A percentile compares a stretch with the other conserved stretches of the same genome.
phyloP scores from a whole-genome alignment of 2,113 vertebrate genomes.

The Stomatorhinus ivindoensis region DNA sequence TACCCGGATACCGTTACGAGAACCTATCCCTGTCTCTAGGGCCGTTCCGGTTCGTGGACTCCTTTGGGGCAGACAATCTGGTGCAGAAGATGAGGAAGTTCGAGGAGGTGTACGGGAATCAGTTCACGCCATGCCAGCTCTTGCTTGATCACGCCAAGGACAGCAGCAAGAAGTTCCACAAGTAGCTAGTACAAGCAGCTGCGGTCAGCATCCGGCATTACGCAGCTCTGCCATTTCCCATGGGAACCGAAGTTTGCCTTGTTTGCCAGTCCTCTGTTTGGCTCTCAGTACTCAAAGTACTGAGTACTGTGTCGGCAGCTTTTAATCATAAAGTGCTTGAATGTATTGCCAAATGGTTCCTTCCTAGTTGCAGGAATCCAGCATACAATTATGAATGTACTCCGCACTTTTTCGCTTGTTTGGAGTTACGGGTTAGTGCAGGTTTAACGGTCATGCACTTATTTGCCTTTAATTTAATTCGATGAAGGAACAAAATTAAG shows the following conservation, averaged over 20 bases:
- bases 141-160: slow-evolving; percentile 81
- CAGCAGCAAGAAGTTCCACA: slow-evolving; percentile 78
- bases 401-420: background rate
- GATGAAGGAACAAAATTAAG: background rate
- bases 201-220: background rate
- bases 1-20: background rate
- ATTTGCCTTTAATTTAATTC: background rate
- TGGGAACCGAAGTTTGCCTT: background rate
- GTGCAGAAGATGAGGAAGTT: slow-evolving; percentile 81
- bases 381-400: background rate
- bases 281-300: background rate
- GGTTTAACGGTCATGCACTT: background rate
- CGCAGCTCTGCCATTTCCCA: background rate
- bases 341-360: background rate
- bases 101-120: slow-evolving; percentile 74
- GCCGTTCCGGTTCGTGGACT: slow-evolving; percentile 85
- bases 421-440: background rate
- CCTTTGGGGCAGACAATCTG: slow-evolving; percentile 71
- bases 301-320: background rate
- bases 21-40: slow-evolving; percentile 51
- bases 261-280: background rate
- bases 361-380: background rate
- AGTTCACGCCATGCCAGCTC: slow-evolving; percentile 86
- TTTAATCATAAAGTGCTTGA: background rate
- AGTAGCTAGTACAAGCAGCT: slow-evolving; percentile 73